A percentile compares a stretch with the other conserved stretches of the same genome.
These are phyloP conservation scores for Pangasius krempfi DNA, from an alignment of 2,797 vertebrate genomes.

Conservation along the genomic window DNA sequence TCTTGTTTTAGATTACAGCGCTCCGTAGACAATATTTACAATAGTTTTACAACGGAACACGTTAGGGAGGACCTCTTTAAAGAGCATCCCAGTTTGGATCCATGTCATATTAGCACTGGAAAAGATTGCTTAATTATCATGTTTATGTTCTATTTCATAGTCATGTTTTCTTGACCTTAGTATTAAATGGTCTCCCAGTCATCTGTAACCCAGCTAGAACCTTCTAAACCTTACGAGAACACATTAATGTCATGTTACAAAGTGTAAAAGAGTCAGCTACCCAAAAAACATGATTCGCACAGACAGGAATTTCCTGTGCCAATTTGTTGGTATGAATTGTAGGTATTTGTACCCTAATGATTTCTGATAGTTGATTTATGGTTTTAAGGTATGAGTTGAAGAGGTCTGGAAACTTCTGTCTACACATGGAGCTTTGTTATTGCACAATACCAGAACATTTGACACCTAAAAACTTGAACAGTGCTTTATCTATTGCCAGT, in stretches of 20 bases:
- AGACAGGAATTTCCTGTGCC: neutral
- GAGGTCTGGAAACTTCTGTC: neutral
- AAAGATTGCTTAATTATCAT: neutral
- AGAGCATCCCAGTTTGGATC: neutral
- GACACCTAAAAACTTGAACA: neutral
- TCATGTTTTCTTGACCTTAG: neutral
- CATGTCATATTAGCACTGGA: neutral
- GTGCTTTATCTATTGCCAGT: neutral
- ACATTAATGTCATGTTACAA: neutral
- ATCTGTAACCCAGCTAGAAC: neutral
- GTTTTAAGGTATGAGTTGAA: neutral
- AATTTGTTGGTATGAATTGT: neutral
- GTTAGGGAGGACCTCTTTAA: neutral
- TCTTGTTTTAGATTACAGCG: neutral
- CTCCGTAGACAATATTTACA: neutral
- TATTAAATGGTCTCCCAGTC: neutral
- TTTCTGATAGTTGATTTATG: neutral
- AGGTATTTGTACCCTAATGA: neutral
- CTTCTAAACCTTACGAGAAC: neutral
- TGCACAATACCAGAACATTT: neutral
- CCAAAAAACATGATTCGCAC: neutral
- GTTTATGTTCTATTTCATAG: neutral
- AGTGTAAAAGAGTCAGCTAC: neutral
- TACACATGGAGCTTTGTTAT: neutral
- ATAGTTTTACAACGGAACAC: neutral